A percentile compares a stretch with the other conserved stretches of the same genome.
Conservation (phyloP, 1,140 invertebrate species). For the Lucilia cuprina region DNA sequence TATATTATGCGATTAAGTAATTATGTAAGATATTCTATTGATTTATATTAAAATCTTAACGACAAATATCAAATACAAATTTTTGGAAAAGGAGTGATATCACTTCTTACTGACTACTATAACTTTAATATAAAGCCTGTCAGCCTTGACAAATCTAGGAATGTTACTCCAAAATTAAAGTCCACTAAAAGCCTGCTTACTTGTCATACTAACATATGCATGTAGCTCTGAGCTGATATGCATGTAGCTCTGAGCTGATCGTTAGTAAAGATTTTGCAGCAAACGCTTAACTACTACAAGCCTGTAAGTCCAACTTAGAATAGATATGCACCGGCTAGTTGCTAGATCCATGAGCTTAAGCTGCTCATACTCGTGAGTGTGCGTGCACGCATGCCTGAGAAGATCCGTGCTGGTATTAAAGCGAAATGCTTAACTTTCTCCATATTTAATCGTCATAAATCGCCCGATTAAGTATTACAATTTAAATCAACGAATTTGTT, state of each 20-base stretch:
- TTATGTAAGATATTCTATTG: too few species aligned
- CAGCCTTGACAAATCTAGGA: too few species aligned
- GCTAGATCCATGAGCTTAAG: background rate
- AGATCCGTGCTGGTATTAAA: background rate
- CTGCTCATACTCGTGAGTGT: background rate
- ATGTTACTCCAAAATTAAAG: too few species aligned
- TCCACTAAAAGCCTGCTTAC: too few species aligned
- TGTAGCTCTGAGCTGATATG: too few species aligned
- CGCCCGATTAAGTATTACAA: constrained; percentile 11
- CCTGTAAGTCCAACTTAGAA: background rate
- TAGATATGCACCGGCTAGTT: background rate
- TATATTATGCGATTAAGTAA: too few species aligned
- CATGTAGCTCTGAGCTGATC: background rate
- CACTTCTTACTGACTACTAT: too few species aligned
- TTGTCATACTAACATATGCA: too few species aligned
- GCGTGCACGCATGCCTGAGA: background rate
- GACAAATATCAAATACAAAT: too few species aligned
- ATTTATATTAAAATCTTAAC: too few species aligned
- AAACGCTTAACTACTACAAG: background rate
- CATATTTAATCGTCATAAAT: constrained; percentile 7
- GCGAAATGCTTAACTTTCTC: background rate
- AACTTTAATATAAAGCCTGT: too few species aligned
- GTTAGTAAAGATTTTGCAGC: background rate
- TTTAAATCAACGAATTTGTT: background rate
- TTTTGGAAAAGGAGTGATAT: too few species aligned